These are phyloP conservation scores for Rhimphoctona megacephalus DNA, from an alignment of 2,888 invertebrate species.

Conservation along the genomic window DNA sequence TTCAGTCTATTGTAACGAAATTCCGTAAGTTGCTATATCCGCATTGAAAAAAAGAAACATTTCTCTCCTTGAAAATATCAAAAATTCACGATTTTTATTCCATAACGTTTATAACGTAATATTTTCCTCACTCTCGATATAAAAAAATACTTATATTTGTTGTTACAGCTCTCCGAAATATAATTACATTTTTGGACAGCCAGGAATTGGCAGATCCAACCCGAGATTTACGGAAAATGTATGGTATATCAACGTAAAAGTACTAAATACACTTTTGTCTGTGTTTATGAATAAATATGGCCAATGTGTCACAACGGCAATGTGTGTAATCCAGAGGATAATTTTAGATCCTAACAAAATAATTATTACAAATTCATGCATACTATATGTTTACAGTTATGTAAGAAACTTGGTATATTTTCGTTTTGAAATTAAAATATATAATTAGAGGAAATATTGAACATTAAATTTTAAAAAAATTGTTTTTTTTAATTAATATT, in stretches of 20 bases:
- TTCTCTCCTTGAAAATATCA: background rate
- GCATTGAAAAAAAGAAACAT: too few relatives aligned
- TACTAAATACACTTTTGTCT: background rate
- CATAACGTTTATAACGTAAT: background rate
- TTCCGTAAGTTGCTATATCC: too few relatives aligned
- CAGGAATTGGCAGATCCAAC: slow-evolving; percentile 8
- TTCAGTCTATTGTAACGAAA: too few relatives aligned
- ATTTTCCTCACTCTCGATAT: background rate
- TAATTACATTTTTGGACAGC: slow-evolving; percentile 41
- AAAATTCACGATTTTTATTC: background rate
- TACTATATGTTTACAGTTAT: background rate
- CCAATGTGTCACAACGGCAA: background rate
- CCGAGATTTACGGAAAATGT: slow-evolving; percentile 29
- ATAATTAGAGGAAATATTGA: background rate
- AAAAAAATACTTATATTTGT: background rate
- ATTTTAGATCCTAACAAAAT: background rate
- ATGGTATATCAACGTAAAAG: slow-evolving; percentile 29
- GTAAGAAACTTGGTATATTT: background rate
- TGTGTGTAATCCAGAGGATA: background rate
- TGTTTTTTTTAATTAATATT: too few relatives aligned
- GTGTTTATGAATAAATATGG: background rate
- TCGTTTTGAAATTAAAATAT: background rate
- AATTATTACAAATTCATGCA: too few relatives aligned
- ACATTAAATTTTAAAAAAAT: too few relatives aligned
- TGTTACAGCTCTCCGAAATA: slow-evolving; percentile 48